A percentile compares a stretch with the other conserved stretches of the same genome.
phyloP scores from a whole-genome alignment of 2,797 vertebrate genomes.

The Enteromius unitaeniatus region DNA sequence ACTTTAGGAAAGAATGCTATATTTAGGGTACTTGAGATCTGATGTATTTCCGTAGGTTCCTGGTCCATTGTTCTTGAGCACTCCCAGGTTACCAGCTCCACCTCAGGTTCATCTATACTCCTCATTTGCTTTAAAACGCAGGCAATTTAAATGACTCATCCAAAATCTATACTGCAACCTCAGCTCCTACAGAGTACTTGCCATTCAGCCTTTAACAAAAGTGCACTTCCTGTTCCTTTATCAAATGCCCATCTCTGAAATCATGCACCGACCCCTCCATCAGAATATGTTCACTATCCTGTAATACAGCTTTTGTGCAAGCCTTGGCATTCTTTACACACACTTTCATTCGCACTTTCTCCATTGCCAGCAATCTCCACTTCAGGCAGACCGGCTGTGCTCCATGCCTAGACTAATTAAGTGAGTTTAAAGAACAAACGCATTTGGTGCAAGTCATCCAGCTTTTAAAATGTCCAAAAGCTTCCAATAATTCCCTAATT shows the following conservation, averaged over 20 bases:
- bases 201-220: not conserved
- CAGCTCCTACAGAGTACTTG: not conserved
- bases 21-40: not conserved
- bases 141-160: not conserved
- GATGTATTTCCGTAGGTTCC: not conserved
- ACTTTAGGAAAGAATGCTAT: not conserved
- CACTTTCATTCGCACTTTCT: not conserved
- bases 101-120: not conserved
- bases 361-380: not conserved
- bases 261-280: not conserved
- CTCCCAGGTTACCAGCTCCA: not conserved
- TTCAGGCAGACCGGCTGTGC: not conserved
- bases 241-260: not conserved
- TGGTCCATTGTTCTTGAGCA: not conserved
- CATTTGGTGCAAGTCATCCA: constrained; percentile 1
- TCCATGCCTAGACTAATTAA: constrained; percentile 4
- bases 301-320: not conserved
- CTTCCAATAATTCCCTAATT: not conserved
- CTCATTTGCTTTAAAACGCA: not conserved
- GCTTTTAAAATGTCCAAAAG: constrained; percentile 13
- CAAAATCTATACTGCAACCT: not conserved
- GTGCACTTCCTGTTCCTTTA: constrained; percentile 2
- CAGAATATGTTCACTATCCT: not conserved
- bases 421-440: constrained; percentile 25
- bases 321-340: not conserved